Evolutionary conservation across 1,140 invertebrate genomes (phyloP).

Genomic region (Aricia agestis): DNA sequence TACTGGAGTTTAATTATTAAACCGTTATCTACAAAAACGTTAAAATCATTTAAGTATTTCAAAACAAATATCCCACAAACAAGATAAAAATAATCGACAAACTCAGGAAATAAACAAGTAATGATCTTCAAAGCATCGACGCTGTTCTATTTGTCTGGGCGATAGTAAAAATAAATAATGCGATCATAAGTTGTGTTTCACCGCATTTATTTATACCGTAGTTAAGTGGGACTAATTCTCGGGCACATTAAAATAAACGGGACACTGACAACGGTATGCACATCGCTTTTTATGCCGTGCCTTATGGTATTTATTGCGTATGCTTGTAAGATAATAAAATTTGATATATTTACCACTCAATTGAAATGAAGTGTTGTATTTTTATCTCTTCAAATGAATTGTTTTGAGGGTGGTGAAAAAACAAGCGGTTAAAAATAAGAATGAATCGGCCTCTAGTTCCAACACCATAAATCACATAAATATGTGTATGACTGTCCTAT

Average conservation of each 20-base stretch:
- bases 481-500: neutral
- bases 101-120: neutral
- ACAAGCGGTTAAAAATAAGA: neutral
- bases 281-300: conserved; percentile 54
- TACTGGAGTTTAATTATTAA: no score
- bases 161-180: conserved; percentile 40
- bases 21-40: no score
- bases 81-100: neutral
- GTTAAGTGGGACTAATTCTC: conserved; percentile 53
- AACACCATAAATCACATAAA: neutral
- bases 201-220: conserved; percentile 52
- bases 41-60: no score
- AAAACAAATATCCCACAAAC: neutral
- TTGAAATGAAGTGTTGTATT: neutral
- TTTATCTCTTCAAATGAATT: neutral
- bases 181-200: conserved; percentile 31
- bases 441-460: neutral
- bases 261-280: conserved; percentile 54
- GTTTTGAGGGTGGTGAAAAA: neutral
- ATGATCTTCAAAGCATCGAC: conserved; percentile 2
- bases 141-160: conserved; percentile 35
- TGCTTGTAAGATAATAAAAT: conserved; percentile 50
- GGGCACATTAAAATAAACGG: conserved; percentile 44
- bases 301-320: conserved; percentile 56
- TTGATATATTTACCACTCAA: conserved; percentile 35